phyloP scores from a whole-genome alignment of 2,113 vertebrate species.

The Peromyscus leucopus region DNA sequence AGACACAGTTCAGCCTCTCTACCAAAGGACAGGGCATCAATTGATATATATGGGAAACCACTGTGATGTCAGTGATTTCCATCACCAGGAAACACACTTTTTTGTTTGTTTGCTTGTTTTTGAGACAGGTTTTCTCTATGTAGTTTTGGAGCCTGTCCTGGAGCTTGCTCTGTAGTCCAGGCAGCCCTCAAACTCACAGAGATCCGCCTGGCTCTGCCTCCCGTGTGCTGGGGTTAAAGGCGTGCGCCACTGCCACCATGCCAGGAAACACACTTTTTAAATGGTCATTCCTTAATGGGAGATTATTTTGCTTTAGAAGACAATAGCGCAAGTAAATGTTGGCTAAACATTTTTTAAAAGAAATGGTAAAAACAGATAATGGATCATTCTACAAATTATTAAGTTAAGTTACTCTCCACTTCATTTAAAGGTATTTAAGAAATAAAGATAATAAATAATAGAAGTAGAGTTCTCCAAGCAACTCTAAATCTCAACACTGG shows the following conservation, averaged over 20 bases:
- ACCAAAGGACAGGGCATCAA: not conserved
- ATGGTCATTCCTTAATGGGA: slow-evolving; percentile 1
- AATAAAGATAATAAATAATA: not conserved
- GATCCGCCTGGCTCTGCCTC: too few species aligned
- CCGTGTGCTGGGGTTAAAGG: too few species aligned
- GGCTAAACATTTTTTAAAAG: slow-evolving; percentile 38
- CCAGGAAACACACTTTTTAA: not conserved
- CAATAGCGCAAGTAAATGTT: not conserved
- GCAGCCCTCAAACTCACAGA: too few species aligned
- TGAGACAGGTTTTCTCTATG: too few species aligned
- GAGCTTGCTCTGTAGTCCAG: too few species aligned
- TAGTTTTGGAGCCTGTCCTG: too few species aligned
- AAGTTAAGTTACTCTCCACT: slow-evolving; percentile 22
- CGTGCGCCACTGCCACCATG: too few species aligned
- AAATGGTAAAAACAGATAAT: slow-evolving; percentile 30
- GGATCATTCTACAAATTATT: slow-evolving; percentile 26
- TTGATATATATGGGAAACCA: not conserved
- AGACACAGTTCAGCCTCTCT: not conserved
- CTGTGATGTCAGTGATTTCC: not conserved
- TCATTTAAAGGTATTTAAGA: slow-evolving; percentile 46
- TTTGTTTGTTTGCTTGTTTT: too few species aligned
- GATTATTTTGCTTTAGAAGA: slow-evolving; percentile 54
- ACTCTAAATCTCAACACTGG: slow-evolving; percentile 9
- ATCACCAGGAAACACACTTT: not conserved
- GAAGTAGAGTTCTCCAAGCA: slow-evolving; percentile 39